phyloP scores from a whole-genome alignment of 2,888 invertebrate genomes.

The Caenorhabditis macrosperma region DNA sequence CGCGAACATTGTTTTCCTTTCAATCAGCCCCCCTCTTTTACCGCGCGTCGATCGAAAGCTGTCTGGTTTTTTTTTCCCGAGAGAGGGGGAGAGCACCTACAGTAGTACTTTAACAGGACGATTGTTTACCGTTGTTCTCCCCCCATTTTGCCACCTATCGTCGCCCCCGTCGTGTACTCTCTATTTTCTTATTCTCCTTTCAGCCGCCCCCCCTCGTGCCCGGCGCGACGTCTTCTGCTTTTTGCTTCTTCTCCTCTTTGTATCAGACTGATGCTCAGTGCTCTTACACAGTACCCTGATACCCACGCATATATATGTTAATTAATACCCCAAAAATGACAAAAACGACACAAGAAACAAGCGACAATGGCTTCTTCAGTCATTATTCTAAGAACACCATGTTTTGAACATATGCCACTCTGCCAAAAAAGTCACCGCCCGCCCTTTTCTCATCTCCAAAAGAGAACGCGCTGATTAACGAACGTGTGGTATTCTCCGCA shows the following conservation, averaged over 20 bases:
- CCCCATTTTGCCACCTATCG: conserved; percentile 44
- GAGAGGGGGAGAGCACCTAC: conserved; percentile 46
- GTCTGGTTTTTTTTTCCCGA: conserved; percentile 48
- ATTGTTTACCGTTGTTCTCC: conserved; percentile 61
- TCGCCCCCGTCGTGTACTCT: conserved; percentile 40
- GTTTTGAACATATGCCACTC: neutral
- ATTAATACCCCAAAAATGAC: conserved; percentile 19
- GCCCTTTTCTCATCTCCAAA: neutral
- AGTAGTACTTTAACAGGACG: conserved; percentile 64
- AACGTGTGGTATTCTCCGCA: too few relatives aligned
- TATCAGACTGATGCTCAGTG: neutral
- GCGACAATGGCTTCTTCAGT: neutral
- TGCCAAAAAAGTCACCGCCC: too few relatives aligned
- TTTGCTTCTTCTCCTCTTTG: too few relatives aligned
- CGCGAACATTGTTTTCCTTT: conserved; percentile 40
- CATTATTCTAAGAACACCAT: conserved; percentile 3
- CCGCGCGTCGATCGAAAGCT: conserved; percentile 28
- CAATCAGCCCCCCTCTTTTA: neutral
- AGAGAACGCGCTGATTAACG: too few relatives aligned
- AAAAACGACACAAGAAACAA: neutral
- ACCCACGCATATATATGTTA: conserved; percentile 21
- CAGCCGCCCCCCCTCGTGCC: conserved; percentile 3
- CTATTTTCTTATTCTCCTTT: conserved; percentile 24
- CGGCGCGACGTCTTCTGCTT: conserved; percentile 17
- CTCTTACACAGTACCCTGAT: conserved; percentile 11